Base-by-base conservation (phyloP, 92 coral and sea anemone species). In the Virgularia gustaviana region DNA sequence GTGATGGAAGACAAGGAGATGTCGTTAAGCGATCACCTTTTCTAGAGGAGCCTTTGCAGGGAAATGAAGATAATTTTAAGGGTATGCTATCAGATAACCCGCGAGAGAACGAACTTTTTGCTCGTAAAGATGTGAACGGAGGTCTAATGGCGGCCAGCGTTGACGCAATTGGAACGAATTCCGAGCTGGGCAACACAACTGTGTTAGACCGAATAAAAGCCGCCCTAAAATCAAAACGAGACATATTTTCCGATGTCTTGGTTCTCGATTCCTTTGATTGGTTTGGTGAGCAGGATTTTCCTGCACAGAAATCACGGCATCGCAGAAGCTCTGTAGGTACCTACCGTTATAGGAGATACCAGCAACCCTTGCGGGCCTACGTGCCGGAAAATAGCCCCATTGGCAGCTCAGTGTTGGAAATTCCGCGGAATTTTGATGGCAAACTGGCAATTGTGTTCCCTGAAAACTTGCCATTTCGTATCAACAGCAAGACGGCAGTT, bases 311-410 rank as follows among this genome's bases (percentile, higher is more conserved):
- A 31, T 65, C 72, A 15, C 72, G 72, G 3, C 34, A 41, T 0
- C 55, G 72, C 44, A 45, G 72, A 11, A 37, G 12, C 36, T 41
- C 72, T 24, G 72, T 41, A 18, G 36, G 55, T 28, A 15, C 8
- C 45, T 65, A 65, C 51, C 55, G 51, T 36, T 88, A 88, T 64
- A 84, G 97, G 53, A 85, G 88, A 37, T 83, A 83, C 53, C 96
- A 91, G 71, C 96, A 91, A 57, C 97, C 97, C 11, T 87, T 91
- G 15, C 60, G 97, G 54, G 97, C 82, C 20, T 79, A 78, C 45
- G 85, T 91, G 2, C 86, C 81, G 34, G 97, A 91, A 58, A 84
- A 78, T 62, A 54, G 75, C 6, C 84, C 78, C 20, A 85, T 83
- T 4, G 90, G 89, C 6, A 88, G 81, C 30, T 71, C 75, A 52